A percentile compares a stretch with the other conserved stretches of the same genome.
Conservation (phyloP, 2,888 invertebrate genomes). For the Xanthia togata region DNA sequence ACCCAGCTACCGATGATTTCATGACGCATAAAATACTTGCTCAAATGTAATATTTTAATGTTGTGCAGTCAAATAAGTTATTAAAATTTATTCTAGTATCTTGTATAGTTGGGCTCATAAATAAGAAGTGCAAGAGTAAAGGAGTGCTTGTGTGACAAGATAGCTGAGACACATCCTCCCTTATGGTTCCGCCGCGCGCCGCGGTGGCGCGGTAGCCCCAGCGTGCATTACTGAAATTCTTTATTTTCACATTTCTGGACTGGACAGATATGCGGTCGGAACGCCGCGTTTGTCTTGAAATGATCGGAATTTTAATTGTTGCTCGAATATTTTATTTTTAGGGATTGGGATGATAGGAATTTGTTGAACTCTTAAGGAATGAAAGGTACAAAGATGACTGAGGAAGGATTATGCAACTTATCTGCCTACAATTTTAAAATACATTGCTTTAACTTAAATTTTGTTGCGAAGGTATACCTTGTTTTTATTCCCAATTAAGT, state of each 20-base stretch:
- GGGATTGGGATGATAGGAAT: neutral
- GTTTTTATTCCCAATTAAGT: too few species aligned
- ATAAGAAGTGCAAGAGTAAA: conserved; percentile 81
- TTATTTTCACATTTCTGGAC: conserved; percentile 78
- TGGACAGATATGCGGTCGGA: conserved; percentile 69
- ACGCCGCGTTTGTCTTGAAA: conserved; percentile 56
- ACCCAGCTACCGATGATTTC: neutral
- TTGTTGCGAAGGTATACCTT: neutral
- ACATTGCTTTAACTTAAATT: neutral
- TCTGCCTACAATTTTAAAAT: neutral
- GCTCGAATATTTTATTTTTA: conserved; percentile 1
- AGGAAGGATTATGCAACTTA: too few species aligned
- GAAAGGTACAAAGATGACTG: neutral
- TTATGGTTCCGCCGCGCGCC: conserved; percentile 77
- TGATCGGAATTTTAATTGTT: conserved; percentile 23
- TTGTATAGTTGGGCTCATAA: conserved; percentile 79
- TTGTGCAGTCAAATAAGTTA: conserved; percentile 72
- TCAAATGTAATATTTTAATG: conserved; percentile 38
- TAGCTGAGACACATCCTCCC: conserved; percentile 81
- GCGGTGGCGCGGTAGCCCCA: conserved; percentile 74
- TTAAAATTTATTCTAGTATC: conserved; percentile 75
- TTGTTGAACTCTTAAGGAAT: neutral
- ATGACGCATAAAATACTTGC: neutral
- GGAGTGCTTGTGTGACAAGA: conserved; percentile 85
- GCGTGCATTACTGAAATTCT: conserved; percentile 82